A percentile compares a stretch with the other conserved stretches of the same genome.
Conservation (phyloP, 2,888 invertebrate genomes). For the Cryptops parisi region DNA sequence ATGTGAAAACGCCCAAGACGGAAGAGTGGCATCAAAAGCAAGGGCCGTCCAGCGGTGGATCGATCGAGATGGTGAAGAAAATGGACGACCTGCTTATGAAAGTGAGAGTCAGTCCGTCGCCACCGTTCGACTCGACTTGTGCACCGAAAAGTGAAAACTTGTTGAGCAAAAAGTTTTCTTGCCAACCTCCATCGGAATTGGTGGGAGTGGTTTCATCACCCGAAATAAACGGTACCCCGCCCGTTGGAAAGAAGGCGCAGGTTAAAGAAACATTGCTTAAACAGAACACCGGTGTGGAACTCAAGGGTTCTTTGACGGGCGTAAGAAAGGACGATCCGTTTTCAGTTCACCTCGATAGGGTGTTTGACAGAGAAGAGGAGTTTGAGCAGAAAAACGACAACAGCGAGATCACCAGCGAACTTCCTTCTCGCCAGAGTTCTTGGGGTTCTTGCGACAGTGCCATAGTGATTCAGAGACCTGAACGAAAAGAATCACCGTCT, state of each 20-base stretch:
- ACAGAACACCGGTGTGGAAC: not conserved
- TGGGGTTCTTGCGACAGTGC: conserved; percentile 22
- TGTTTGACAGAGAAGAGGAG: conserved; percentile 51
- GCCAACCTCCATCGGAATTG: not conserved
- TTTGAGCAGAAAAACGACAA: conserved; percentile 25
- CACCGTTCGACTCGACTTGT: not conserved
- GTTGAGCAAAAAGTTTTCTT: not conserved
- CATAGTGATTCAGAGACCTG: conserved; percentile 11
- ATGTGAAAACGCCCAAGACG: conserved; percentile 23
- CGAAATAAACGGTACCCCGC: not conserved
- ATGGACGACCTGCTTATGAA: conserved; percentile 4
- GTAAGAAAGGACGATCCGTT: conserved; percentile 42
- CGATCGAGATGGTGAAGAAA: not conserved
- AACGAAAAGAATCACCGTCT: conserved; percentile 40
- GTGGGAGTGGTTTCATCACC: not conserved
- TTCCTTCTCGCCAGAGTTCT: conserved; percentile 22
- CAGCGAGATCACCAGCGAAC: no score
- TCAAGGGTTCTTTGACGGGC: not conserved
- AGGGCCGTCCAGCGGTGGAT: not conserved
- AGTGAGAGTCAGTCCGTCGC: not conserved
- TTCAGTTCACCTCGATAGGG: conserved; percentile 52
- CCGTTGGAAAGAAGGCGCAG: not conserved
- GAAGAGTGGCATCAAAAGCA: not conserved
- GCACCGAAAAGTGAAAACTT: not conserved
- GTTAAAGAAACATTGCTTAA: not conserved